Percentiles rank a stretch among this genome's conserved stretches.
Evolutionary conservation across 1,140 invertebrate genomes (phyloP).

Genomic region (Hestina assimilis): DNA sequence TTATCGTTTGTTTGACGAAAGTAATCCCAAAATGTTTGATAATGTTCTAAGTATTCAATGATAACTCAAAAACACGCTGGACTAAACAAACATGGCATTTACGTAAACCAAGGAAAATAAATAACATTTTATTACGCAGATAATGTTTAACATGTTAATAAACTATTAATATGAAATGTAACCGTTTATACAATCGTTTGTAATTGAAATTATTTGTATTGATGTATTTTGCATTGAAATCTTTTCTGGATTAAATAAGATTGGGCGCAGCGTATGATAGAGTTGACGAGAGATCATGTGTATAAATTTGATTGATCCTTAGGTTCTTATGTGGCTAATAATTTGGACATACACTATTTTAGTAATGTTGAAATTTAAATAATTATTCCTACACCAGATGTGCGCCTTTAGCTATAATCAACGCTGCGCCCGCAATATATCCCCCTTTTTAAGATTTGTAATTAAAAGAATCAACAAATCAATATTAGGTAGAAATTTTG

Average conservation of each 20-base stretch:
- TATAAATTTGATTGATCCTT: background rate
- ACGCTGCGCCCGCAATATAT: conserved; percentile 14
- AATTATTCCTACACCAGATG: too few species aligned
- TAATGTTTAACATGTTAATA: background rate
- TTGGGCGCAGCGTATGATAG: conserved; percentile 3
- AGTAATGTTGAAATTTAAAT: background rate
- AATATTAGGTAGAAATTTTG: background rate
- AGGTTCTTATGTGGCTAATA: conserved; percentile 4
- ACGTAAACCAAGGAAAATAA: background rate
- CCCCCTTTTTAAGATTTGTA: background rate
- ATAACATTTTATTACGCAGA: background rate
- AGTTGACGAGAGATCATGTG: background rate
- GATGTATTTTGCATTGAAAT: background rate
- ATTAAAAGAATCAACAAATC: background rate
- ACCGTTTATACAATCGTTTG: background rate
- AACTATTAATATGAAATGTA: background rate
- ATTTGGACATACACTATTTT: background rate
- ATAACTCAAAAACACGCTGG: background rate
- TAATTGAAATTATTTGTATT: background rate
- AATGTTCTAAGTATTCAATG: conserved; percentile 4
- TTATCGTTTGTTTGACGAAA: conserved; percentile 5
- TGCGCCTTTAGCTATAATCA: too few species aligned
- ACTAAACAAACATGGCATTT: background rate
- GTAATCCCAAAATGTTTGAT: background rate
- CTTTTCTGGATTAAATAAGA: background rate